Percentiles rank a stretch among this genome's conserved stretches.
These are phyloP conservation scores for Callithrix jacchus DNA, from an alignment of 2,113 vertebrate genomes.

Conservation along the genomic window DNA sequence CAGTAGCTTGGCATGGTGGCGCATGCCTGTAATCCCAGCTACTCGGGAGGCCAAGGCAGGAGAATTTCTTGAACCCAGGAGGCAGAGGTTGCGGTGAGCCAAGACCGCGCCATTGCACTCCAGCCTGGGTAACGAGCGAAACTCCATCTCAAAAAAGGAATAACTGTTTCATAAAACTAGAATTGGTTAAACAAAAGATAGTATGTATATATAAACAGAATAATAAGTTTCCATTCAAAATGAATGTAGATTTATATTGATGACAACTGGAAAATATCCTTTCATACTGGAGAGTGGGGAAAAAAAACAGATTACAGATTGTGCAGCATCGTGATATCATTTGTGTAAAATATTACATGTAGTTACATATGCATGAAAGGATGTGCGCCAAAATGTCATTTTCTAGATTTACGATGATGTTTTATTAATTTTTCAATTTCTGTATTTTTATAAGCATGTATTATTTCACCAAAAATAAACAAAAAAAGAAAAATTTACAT, in stretches of 20 bases:
- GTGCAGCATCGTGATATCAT: not conserved
- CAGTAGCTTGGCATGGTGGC: too few relatives aligned
- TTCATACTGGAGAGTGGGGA: not conserved
- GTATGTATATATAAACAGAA: not conserved
- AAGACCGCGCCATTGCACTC: too few relatives aligned
- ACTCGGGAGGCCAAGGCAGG: too few relatives aligned
- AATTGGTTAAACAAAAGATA: not conserved
- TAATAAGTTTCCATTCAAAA: not conserved
- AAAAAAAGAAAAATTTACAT: not conserved
- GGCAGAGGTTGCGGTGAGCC: too few relatives aligned
- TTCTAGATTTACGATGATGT: not conserved
- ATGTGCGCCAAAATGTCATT: not conserved
- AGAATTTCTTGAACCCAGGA: too few relatives aligned
- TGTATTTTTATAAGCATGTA: not conserved
- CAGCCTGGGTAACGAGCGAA: too few relatives aligned
- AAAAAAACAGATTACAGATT: not conserved
- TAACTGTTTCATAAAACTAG: not conserved
- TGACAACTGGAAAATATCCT: not conserved
- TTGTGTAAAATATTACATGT: not conserved
- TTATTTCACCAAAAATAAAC: not conserved
- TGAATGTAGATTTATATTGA: not conserved
- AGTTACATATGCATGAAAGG: not conserved
- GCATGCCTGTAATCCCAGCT: too few relatives aligned
- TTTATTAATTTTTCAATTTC: constrained; percentile 2
- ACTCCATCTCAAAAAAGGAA: too few relatives aligned